phyloP scores from a whole-genome alignment of 2,797 vertebrate species.

The Muscicapa striata region DNA sequence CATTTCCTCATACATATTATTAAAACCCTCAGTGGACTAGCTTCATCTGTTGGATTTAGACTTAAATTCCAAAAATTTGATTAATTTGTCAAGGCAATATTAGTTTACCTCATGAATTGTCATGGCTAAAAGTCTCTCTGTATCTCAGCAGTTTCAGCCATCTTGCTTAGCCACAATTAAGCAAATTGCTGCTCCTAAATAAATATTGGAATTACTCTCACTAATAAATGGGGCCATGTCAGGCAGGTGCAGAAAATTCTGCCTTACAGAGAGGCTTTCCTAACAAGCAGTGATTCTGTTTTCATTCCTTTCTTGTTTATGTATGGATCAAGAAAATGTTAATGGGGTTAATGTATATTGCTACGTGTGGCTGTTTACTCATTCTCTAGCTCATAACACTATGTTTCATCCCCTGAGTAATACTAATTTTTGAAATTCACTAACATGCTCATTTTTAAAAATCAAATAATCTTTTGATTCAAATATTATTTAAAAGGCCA shows the following conservation, averaged over 20 bases:
- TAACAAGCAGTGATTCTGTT: conserved; percentile 32
- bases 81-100: conserved; percentile 6
- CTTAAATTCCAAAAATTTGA: conserved; percentile 17
- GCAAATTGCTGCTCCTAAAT: conserved; percentile 23
- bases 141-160: conserved; percentile 10
- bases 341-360: conserved; percentile 21
- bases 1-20: not conserved
- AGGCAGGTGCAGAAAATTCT: not conserved
- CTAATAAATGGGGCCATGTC: conserved; percentile 18
- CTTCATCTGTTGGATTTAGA: conserved; percentile 35
- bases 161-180: conserved; percentile 54
- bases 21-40: not conserved
- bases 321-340: conserved; percentile 48
- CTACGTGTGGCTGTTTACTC: not conserved
- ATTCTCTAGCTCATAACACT: conserved; percentile 27
- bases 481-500: conserved; percentile 32
- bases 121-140: not conserved
- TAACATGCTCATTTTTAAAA: conserved; percentile 39
- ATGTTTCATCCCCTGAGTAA: conserved; percentile 21
- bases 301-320: conserved; percentile 40
- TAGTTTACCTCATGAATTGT: conserved; percentile 33
- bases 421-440: conserved; percentile 47
- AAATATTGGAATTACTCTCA: not conserved
- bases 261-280: not conserved
- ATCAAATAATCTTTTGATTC: conserved; percentile 61